Evolutionary conservation across 1,140 invertebrate species (phyloP).

Genomic region (Arion vulgaris): DNA sequence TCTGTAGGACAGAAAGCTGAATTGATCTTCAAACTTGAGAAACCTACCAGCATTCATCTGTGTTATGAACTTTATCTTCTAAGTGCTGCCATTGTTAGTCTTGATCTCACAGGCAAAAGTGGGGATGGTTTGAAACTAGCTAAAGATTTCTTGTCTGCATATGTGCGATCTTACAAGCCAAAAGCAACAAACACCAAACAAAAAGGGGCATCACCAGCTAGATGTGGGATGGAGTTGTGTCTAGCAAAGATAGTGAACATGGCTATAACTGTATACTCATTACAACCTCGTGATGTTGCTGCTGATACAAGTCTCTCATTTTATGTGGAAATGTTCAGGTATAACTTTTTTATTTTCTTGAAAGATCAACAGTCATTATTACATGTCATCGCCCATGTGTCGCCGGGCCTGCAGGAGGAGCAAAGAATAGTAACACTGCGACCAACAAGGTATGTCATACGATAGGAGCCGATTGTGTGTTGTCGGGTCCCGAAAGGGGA

Average conservation of each 20-base stretch:
- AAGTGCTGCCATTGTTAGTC: not conserved
- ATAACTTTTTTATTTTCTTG: not conserved
- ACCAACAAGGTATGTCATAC: too few relatives aligned
- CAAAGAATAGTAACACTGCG: too few relatives aligned
- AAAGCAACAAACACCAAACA: not conserved
- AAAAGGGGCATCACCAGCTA: not conserved
- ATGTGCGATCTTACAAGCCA: not conserved
- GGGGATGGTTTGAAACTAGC: not conserved
- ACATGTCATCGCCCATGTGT: too few relatives aligned
- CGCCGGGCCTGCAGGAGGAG: too few relatives aligned
- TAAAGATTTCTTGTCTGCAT: not conserved
- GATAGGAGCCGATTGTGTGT: too few relatives aligned
- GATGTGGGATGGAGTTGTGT: not conserved
- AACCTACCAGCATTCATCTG: not conserved
- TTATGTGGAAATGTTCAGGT: not conserved
- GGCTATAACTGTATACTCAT: not conserved
- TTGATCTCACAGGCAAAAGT: not conserved
- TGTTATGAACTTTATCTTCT: not conserved
- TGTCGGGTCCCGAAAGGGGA: too few relatives aligned
- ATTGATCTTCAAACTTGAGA: not conserved
- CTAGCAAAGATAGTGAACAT: not conserved
- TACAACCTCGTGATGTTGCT: constrained; percentile 1
- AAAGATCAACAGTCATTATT: too few relatives aligned
- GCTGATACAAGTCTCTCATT: not conserved
- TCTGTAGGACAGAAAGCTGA: not conserved